Conservation (phyloP, 2,113 vertebrate genomes). For the Hepsetus odoe region DNA sequence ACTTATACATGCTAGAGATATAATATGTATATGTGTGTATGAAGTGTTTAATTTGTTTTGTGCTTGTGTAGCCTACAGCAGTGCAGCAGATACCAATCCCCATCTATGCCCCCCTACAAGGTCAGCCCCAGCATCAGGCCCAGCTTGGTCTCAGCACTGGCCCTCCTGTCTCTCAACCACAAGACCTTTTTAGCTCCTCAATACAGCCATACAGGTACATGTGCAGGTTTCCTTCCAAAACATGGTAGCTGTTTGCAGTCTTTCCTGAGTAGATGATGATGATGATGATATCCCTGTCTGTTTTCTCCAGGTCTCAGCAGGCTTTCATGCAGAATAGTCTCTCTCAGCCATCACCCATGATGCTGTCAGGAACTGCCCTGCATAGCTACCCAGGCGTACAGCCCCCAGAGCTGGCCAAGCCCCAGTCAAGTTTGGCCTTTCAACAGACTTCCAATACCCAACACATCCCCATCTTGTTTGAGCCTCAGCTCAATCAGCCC, state of each 20-base stretch:
- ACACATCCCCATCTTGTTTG: conserved; percentile 96
- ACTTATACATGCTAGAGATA: too few relatives aligned
- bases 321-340: conserved; percentile 96
- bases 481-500: conserved; percentile 92
- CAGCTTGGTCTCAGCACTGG: conserved; percentile 87
- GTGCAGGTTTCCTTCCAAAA: neutral
- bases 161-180: conserved; percentile 92
- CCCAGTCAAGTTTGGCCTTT: conserved; percentile 91
- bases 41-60: neutral
- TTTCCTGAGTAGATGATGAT: too few relatives aligned
- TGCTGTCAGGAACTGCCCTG: conserved; percentile 91
- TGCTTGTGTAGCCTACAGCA: conserved; percentile 79
- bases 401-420: conserved; percentile 91
- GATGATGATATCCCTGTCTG: too few relatives aligned
- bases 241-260: too few relatives aligned
- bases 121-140: conserved; percentile 89
- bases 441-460: conserved; percentile 94
- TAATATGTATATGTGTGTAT: neutral
- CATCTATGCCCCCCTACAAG: conserved; percentile 94
- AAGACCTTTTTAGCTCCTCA: conserved; percentile 93
- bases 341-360: conserved; percentile 92
- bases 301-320: conserved; percentile 88
- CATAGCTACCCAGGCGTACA: conserved; percentile 94
- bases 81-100: conserved; percentile 97
- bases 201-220: conserved; percentile 90